Percentiles rank a stretch among this genome's conserved stretches.
Conservation (phyloP, 2,888 invertebrate genomes). For the Diplazon laetatorius region DNA sequence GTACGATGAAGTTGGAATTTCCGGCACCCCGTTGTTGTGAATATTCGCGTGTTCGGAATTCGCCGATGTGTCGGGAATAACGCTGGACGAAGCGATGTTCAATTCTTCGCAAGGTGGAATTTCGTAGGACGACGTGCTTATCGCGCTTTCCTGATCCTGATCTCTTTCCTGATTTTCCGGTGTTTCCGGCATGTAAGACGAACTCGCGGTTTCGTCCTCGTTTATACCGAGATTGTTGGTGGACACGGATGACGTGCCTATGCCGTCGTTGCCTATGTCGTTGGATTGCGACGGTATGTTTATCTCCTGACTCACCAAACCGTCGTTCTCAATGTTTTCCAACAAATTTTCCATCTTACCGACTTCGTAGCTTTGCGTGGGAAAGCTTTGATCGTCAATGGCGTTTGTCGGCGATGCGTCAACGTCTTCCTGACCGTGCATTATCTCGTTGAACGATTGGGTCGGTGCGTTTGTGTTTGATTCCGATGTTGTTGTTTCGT, state of each 20-base stretch:
- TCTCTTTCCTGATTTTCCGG: slow-evolving; percentile 81
- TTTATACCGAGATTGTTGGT: slow-evolving; percentile 77
- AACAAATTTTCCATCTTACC: slow-evolving; percentile 75
- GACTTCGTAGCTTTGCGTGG: slow-evolving; percentile 79
- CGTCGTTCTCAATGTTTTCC: slow-evolving; percentile 76
- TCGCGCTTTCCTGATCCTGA: slow-evolving; percentile 81
- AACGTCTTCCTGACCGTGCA: slow-evolving; percentile 71
- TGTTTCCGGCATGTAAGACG: slow-evolving; percentile 81
- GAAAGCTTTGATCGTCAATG: slow-evolving; percentile 78
- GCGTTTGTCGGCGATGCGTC: slow-evolving; percentile 66
- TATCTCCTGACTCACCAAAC: slow-evolving; percentile 76
- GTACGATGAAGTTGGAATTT: slow-evolving; percentile 80
- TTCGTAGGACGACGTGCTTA: slow-evolving; percentile 81
- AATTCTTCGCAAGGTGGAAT: slow-evolving; percentile 81
- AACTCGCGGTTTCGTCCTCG: slow-evolving; percentile 81
- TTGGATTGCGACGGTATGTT: slow-evolving; percentile 80
- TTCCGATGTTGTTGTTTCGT: slow-evolving; percentile 68
- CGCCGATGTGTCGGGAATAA: slow-evolving; percentile 77
- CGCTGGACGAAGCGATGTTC: slow-evolving; percentile 79
- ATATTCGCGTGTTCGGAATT: slow-evolving; percentile 77
- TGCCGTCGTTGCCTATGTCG: slow-evolving; percentile 76
- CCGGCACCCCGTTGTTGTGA: slow-evolving; percentile 79
- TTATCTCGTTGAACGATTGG: slow-evolving; percentile 78
- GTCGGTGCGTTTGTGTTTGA: slow-evolving; percentile 75
- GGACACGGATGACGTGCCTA: slow-evolving; percentile 76